Conservation (phyloP, 1,140 invertebrate species). For the Berghia stephanieae region DNA sequence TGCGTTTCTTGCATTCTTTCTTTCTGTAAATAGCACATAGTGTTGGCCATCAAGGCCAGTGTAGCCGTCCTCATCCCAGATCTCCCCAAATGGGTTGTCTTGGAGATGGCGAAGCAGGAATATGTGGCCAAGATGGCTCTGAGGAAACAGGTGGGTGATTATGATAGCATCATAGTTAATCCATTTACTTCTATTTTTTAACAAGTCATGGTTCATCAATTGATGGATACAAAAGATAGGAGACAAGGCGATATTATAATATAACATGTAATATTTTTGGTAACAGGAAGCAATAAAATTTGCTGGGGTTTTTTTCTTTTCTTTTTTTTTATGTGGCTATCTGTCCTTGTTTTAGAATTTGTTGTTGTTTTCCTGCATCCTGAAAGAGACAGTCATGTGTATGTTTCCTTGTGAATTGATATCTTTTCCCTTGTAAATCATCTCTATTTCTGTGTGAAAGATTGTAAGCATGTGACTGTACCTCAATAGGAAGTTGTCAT, state of each 20-base stretch:
- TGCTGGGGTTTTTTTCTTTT: background rate
- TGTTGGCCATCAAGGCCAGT: constrained; percentile 82
- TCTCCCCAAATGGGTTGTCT: constrained; percentile 85
- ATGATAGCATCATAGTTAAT: background rate
- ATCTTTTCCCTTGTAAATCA: too few species aligned
- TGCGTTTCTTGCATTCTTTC: constrained; percentile 13
- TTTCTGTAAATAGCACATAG: constrained; percentile 76
- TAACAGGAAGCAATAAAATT: background rate
- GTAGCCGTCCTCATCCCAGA: constrained; percentile 89
- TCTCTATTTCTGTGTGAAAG: too few species aligned
- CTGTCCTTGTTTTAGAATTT: too few species aligned
- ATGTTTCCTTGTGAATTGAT: too few species aligned
- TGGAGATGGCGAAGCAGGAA: constrained; percentile 65
- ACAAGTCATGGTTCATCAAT: background rate
- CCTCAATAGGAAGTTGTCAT: too few species aligned
- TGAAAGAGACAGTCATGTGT: too few species aligned
- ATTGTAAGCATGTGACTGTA: too few species aligned
- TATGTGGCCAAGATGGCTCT: constrained; percentile 23
- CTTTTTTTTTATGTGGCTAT: background rate
- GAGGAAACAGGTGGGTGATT: constrained; percentile 12
- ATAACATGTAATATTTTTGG: background rate
- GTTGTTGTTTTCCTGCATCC: too few species aligned
- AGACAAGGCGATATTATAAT: background rate
- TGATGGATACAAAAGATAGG: background rate
- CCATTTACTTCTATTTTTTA: background rate